Evolutionary conservation across 2,113 vertebrate species (phyloP).

Genomic region (Amphilophus citrinellus): DNA sequence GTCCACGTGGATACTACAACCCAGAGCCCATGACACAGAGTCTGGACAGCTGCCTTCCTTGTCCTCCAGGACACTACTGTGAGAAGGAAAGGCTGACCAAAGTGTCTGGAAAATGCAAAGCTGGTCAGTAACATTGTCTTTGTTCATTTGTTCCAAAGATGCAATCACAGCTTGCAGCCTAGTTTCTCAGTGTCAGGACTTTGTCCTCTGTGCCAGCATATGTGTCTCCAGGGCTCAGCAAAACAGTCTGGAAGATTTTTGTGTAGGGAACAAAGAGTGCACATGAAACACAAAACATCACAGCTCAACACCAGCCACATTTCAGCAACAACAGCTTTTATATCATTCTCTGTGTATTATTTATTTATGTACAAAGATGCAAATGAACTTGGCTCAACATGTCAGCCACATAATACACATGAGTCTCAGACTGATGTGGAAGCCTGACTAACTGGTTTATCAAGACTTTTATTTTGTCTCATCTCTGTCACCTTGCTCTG

Average conservation of each 20-base stretch:
- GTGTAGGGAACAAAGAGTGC: slow-evolving; percentile 9
- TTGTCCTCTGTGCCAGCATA: slow-evolving; percentile 19
- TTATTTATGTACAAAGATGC: slow-evolving; percentile 15
- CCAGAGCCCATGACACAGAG: slow-evolving; percentile 91
- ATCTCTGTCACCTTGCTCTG: slow-evolving; percentile 10
- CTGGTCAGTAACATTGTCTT: slow-evolving; percentile 81
- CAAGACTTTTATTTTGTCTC: slow-evolving; percentile 17
- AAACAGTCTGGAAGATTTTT: slow-evolving; percentile 18
- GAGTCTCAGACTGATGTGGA: background rate
- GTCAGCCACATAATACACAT: background rate
- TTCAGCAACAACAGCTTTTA: slow-evolving; percentile 25
- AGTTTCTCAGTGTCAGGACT: slow-evolving; percentile 37
- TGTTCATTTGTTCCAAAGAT: slow-evolving; percentile 37
- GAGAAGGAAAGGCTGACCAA: slow-evolving; percentile 88
- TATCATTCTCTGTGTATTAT: slow-evolving; percentile 8
- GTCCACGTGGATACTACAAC: slow-evolving; percentile 95
- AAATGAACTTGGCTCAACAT: background rate
- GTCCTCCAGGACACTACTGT: slow-evolving; percentile 91
- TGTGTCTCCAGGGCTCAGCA: slow-evolving; percentile 24
- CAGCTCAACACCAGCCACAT: background rate
- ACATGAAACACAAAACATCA: slow-evolving; percentile 25
- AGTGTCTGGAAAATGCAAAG: slow-evolving; percentile 89
- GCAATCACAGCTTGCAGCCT: slow-evolving; percentile 8
- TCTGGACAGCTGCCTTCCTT: slow-evolving; percentile 94
- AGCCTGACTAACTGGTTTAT: background rate